Base-by-base conservation (phyloP, 2,888 invertebrate species). In the Neria commutata region DNA sequence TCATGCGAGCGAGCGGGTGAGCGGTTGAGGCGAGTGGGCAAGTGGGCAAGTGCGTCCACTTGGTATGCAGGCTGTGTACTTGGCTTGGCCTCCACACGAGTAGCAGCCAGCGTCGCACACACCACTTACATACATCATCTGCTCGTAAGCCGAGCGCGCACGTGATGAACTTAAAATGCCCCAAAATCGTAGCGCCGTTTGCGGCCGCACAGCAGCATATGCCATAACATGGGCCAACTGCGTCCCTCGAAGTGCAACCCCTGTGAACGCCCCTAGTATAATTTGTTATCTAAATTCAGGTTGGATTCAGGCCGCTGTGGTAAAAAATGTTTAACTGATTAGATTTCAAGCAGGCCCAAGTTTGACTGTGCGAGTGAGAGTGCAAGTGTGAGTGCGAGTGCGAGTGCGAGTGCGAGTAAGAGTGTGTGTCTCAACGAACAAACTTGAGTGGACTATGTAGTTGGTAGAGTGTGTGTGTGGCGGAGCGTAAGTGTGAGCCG, bases 201-300 rank as follows among this genome's bases (percentile, higher is more conserved):
- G 24, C 47, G 24, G 6, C 21, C 37, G 46, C 8, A 14, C n/a
- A n/a, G 37, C 6, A 29, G 29, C n/a, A n/a, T n/a, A n/a, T n/a
- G n/a, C n/a, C n/a, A n/a, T n/a, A n/a, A n/a, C n/a, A n/a, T n/a
- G n/a, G n/a, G n/a, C n/a, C n/a, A n/a, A n/a, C n/a, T n/a, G n/a
- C n/a, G n/a, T n/a, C n/a, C n/a, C n/a, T n/a, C n/a, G n/a, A n/a
- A n/a, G n/a, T n/a, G n/a, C n/a, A 8, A 11, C 46, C 16, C 4
- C 16, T 17, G 10, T 33, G n/a, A 17, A 11, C 17, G 29, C 47
- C 5, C 33, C n/a, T 56, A 58, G 70, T 71, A 74, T 76, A 75
- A 76, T 75, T 76, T 68, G 75, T 73, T 78, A 78, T 77, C 78
- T 77, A 76, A 75, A 77, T 78, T 77, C 78, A 77, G 76, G 69